A percentile compares a stretch with the other conserved stretches of the same genome.
Evolutionary conservation across 2,888 invertebrate genomes (phyloP).

Genomic region (Meta bourneti): DNA sequence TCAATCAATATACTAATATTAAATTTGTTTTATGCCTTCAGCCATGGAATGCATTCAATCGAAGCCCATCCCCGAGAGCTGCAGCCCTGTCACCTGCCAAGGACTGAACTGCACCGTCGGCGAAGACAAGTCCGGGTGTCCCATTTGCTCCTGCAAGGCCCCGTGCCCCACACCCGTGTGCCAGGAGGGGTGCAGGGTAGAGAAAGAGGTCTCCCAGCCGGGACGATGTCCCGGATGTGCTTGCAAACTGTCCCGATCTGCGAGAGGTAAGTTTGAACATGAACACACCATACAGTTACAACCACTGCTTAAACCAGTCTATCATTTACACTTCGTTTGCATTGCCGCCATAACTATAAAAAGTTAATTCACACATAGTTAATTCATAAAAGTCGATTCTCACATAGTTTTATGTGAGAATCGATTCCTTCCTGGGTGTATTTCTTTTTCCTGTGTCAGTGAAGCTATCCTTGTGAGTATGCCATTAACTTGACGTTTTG

Average conservation of each 20-base stretch:
- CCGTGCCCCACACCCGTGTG: slow-evolving; percentile 55
- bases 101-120: slow-evolving; percentile 61
- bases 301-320: no score
- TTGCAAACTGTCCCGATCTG: slow-evolving; percentile 70
- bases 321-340: no score
- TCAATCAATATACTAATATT: no score
- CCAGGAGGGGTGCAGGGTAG: slow-evolving; percentile 63
- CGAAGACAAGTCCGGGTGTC: slow-evolving; percentile 60
- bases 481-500: no score
- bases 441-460: no score
- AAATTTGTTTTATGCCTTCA: background rate
- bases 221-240: slow-evolving; percentile 71
- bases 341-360: no score
- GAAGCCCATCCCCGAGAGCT: slow-evolving; percentile 41
- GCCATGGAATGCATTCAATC: slow-evolving; percentile 55
- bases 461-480: no score
- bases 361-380: no score
- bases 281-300: no score
- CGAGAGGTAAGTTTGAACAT: slow-evolving; percentile 37
- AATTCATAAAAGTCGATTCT: no score
- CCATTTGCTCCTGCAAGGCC: slow-evolving; percentile 48
- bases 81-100: slow-evolving; percentile 34
- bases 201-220: slow-evolving; percentile 35
- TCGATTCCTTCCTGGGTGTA: no score
- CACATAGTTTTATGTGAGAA: no score